These are phyloP conservation scores for Crioceris asparagi DNA, from an alignment of 2,888 invertebrate species.

Conservation along the genomic window DNA sequence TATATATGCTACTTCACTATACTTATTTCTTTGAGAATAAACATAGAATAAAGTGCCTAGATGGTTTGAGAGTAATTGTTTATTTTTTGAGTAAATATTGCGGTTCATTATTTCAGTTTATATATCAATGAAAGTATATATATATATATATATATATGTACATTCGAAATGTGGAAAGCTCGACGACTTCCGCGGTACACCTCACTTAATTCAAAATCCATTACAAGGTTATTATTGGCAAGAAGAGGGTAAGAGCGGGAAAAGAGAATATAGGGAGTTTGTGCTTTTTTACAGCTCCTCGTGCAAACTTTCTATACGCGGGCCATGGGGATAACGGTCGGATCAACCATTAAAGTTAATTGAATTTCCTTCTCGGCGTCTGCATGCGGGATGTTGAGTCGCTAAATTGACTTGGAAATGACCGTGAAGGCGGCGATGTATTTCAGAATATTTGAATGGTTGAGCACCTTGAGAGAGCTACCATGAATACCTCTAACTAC, in stretches of 20 bases:
- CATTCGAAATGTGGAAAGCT: too few species aligned
- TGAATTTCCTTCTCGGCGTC: slow-evolving; percentile 41
- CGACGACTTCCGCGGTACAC: slow-evolving; percentile 25
- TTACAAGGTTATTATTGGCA: slow-evolving; percentile 33
- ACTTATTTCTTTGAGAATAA: too few species aligned
- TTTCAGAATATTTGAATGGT: slow-evolving; percentile 36
- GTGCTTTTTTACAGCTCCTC: slow-evolving; percentile 24
- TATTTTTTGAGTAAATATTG: too few species aligned
- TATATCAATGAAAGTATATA: too few species aligned
- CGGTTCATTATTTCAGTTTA: too few species aligned
- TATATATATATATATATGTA: too few species aligned
- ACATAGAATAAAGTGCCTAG: too few species aligned
- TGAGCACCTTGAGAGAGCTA: slow-evolving; percentile 28
- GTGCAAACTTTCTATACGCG: too few species aligned
- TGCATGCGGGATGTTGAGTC: slow-evolving; percentile 37
- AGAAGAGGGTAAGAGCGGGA: slow-evolving; percentile 18
- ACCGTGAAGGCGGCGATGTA: slow-evolving; percentile 36
- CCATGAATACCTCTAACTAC: slow-evolving; percentile 15
- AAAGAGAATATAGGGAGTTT: slow-evolving; percentile 11
- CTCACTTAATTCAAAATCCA: slow-evolving; percentile 35
- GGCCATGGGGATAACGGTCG: slow-evolving; percentile 34
- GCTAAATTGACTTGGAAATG: slow-evolving; percentile 42
- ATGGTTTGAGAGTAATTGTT: too few species aligned
- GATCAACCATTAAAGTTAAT: slow-evolving; percentile 46
- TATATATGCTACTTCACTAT: too few species aligned